A percentile compares a stretch with the other conserved stretches of the same genome.
Evolutionary conservation across 2,797 vertebrate genomes (phyloP).

Genomic region (Pantherophis vulpinus): DNA sequence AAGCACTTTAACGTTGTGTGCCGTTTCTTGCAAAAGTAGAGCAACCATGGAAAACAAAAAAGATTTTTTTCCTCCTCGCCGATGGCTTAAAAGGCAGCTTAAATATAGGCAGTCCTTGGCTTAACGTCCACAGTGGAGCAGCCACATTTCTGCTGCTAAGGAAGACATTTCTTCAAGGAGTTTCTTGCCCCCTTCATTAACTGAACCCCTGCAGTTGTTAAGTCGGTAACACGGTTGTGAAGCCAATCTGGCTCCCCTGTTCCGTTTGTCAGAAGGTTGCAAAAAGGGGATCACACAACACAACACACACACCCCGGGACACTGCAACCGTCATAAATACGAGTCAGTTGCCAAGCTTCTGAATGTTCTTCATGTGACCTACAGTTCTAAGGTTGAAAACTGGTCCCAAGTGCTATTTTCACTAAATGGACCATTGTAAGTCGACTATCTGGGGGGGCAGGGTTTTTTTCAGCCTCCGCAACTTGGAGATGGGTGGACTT

Average conservation of each 20-base stretch:
- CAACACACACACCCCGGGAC: not conserved
- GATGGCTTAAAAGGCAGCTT: not conserved
- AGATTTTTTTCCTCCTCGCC: not conserved
- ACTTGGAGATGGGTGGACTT: not conserved
- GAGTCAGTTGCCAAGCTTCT: not conserved
- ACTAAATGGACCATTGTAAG: not conserved
- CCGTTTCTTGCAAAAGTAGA: not conserved
- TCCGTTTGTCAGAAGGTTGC: too few relatives aligned
- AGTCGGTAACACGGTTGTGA: too few relatives aligned
- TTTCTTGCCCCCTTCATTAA: not conserved
- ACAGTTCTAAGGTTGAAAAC: too few relatives aligned
- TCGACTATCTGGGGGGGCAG: not conserved
- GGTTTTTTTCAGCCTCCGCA: not conserved
- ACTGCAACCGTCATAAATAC: not conserved
- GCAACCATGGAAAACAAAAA: not conserved
- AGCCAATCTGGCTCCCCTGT: too few relatives aligned
- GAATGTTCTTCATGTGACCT: not conserved
- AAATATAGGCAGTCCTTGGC: not conserved
- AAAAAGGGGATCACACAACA: too few relatives aligned
- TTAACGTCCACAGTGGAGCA: not conserved
- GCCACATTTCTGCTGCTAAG: not conserved
- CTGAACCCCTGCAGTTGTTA: not conserved
- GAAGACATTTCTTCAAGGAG: too few relatives aligned
- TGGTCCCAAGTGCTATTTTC: not conserved
- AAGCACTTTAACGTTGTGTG: not conserved